Conservation (phyloP, 2,888 invertebrate species). For the Mactromeris polynyma region DNA sequence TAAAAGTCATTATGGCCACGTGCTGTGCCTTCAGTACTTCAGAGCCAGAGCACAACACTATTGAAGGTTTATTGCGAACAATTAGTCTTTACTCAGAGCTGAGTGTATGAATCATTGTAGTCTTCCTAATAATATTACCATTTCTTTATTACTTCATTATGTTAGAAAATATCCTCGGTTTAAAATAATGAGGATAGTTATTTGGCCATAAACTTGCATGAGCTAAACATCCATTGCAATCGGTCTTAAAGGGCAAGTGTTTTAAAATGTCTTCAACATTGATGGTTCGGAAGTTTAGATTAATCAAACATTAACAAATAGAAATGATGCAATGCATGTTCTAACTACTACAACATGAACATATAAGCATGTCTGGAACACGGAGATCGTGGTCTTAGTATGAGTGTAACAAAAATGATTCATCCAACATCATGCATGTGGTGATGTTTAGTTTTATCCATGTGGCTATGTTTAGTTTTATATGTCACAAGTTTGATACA, state of each 20-base stretch:
- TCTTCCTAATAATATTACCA: no score
- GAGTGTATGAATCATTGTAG: no score
- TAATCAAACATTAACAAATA: background rate
- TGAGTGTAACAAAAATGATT: background rate
- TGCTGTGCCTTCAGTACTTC: background rate
- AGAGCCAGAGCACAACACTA: background rate
- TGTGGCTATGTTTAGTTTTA: background rate
- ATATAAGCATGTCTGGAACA: background rate
- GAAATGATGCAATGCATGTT: background rate
- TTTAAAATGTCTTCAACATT: background rate
- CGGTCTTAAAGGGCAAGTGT: no score
- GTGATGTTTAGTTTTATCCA: background rate
- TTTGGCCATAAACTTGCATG: no score
- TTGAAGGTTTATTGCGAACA: background rate
- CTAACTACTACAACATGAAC: background rate
- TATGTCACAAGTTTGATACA: conserved; percentile 4
- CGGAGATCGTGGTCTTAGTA: background rate
- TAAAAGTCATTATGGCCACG: background rate
- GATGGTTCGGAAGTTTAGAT: background rate
- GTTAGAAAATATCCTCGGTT: no score
- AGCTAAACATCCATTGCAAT: no score
- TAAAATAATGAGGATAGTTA: no score
- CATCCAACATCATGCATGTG: background rate
- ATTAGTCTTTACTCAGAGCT: no score
- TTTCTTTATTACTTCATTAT: no score